Conservation (phyloP, 2,888 invertebrate genomes). For the Selenia dentaria region DNA sequence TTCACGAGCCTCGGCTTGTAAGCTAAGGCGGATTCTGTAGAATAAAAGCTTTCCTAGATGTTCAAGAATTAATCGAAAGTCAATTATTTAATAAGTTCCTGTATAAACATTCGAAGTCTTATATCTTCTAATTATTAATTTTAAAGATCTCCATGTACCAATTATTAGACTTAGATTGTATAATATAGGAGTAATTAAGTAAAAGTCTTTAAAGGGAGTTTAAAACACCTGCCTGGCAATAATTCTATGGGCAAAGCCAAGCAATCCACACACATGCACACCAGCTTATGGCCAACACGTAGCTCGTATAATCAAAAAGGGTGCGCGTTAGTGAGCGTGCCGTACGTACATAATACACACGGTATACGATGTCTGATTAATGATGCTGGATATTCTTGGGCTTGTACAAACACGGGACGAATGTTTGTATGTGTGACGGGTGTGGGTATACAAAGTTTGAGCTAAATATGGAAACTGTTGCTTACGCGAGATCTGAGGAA, state of each 20-base stretch:
- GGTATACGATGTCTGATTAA: slow-evolving; percentile 48
- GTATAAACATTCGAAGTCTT: no score
- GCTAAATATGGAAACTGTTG: slow-evolving; percentile 62
- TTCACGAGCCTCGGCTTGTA: no score
- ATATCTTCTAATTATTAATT: no score
- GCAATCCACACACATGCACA: slow-evolving; percentile 38
- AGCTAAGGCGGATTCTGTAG: no score
- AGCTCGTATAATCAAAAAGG: slow-evolving; percentile 40
- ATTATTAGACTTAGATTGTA: no score
- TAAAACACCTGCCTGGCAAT: slow-evolving; percentile 19
- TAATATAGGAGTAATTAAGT: no score
- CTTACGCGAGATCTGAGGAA: slow-evolving; percentile 57
- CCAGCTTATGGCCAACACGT: no score
- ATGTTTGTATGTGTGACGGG: slow-evolving; percentile 24
- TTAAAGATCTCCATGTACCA: no score
- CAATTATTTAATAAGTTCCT: no score
- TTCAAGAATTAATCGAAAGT: no score
- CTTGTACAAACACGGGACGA: slow-evolving; percentile 19
- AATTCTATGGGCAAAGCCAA: slow-evolving; percentile 10
- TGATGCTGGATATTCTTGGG: slow-evolving; percentile 49
- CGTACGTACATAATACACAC: slow-evolving; percentile 22
- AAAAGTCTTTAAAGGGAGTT: no score
- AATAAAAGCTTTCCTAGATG: no score
- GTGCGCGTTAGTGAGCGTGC: slow-evolving; percentile 46
- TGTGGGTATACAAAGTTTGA: slow-evolving; percentile 47